Conservation (phyloP, 2,888 invertebrate species). For the Zootermopsis nevadensis region DNA sequence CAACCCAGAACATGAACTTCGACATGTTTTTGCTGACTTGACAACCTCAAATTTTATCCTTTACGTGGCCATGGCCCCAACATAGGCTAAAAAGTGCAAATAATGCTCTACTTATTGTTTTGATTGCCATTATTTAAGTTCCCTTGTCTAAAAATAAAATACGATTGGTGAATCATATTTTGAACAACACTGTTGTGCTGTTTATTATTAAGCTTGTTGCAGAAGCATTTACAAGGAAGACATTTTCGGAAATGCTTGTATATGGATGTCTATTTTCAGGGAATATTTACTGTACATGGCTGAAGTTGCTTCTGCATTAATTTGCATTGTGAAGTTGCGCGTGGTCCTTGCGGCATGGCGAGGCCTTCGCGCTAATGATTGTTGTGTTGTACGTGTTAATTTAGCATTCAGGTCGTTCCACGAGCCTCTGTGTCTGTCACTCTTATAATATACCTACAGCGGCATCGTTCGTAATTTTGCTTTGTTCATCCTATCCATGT, state of each 20-base stretch:
- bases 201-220: too few species aligned
- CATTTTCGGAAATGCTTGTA: background rate
- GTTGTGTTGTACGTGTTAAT: slow-evolving; percentile 33
- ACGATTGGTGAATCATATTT: too few species aligned
- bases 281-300: background rate
- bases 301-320: slow-evolving; percentile 11
- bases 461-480: background rate
- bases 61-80: too few species aligned
- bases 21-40: too few species aligned
- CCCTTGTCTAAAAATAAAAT: too few species aligned
- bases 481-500: background rate
- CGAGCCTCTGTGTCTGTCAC: background rate
- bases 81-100: too few species aligned
- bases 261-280: background rate
- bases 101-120: too few species aligned
- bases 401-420: slow-evolving; percentile 20
- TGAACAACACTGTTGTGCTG: too few species aligned
- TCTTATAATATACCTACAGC: background rate
- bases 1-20: too few species aligned
- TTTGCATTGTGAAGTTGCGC: slow-evolving; percentile 19
- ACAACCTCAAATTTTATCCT: too few species aligned
- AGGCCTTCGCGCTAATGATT: slow-evolving; percentile 26
- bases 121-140: too few species aligned
- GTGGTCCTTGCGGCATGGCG: slow-evolving; percentile 31
- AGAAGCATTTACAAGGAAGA: too few species aligned